Percentiles rank a stretch among this genome's conserved stretches.
These are phyloP conservation scores for Hippolais icterina DNA, from an alignment of 2,113 vertebrate genomes.

Conservation along the genomic window DNA sequence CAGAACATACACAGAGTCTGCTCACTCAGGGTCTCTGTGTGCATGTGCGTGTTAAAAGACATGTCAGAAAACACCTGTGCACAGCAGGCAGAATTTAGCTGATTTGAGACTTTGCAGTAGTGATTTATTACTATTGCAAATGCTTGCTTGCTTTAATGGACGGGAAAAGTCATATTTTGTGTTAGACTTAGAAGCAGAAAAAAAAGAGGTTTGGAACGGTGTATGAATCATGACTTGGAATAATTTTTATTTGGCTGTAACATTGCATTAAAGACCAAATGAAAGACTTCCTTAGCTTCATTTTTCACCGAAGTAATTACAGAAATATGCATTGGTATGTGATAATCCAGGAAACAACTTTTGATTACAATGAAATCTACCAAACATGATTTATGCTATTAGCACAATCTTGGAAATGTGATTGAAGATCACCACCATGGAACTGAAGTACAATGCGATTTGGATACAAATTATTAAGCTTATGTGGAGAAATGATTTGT, in stretches of 20 bases:
- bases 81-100: neutral
- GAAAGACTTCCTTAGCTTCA: neutral
- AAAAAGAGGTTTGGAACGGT: neutral
- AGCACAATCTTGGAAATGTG: neutral
- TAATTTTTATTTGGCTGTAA: neutral
- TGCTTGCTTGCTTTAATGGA: neutral
- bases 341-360: neutral
- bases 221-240: neutral
- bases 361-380: neutral
- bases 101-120: neutral
- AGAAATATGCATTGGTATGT: neutral
- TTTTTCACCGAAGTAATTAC: neutral
- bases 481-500: neutral
- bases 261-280: neutral
- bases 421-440: neutral
- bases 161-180: neutral
- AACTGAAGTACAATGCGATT: neutral
- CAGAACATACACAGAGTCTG: neutral
- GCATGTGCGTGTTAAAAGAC: neutral
- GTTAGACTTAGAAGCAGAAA: neutral
- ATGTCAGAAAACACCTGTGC: accelerated
- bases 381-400: neutral
- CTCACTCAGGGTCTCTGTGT: neutral
- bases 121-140: neutral
- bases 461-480: neutral